Evolutionary conservation across 2,888 invertebrate genomes (phyloP), one percentile per base, ranked within the genome.

Genomic region (Julus scandinavius): DNA sequence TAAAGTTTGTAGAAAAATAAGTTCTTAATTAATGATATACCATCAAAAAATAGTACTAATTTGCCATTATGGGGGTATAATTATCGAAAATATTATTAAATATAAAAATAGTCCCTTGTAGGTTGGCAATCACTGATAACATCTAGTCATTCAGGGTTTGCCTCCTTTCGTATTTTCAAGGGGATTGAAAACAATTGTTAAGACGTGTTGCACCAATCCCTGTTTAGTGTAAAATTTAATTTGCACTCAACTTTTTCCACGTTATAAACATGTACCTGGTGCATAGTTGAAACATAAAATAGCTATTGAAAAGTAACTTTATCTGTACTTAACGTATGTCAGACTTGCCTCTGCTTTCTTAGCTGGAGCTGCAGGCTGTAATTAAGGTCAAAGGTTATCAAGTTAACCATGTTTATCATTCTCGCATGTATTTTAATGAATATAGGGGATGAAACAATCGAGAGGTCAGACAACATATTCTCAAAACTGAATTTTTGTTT

Each of bases 301-400:
- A 29, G 29, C 29, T 29, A 29, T 29, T 29, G 29, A 29, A 29
- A 29, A 29, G 29, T 45, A 45, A 41, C 2, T 20, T 84, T 2
- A 29, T 29, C 45, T 29, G 45, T 84, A 41, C 45, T 84, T 84
- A 45, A 84, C 41, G 38, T 84, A 15, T 5, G 45, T 40, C 84
- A 63, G 38, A 87, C 87, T 87, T 87, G 87, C 87, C 87, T 87
- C 87, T 72, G 49, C 87, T 83, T 87, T 87, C 41, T 83, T 87
- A 29, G 45, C 49, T 49, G 72, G 87, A 58, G 83, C 87, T 41
- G 40, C 80, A 20, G 87, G 87, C 87, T 87, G 49, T 63, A 63
- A 63, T 63, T 63, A 63, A 63, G 58, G 58, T 63, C 58, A 63
- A 63, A 63, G 17, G 58, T 17, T 13, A 17, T 54, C 58, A n/a